These are phyloP conservation scores for Sceloporus undulatus DNA, from an alignment of 2,113 vertebrate species.

Conservation along the genomic window DNA sequence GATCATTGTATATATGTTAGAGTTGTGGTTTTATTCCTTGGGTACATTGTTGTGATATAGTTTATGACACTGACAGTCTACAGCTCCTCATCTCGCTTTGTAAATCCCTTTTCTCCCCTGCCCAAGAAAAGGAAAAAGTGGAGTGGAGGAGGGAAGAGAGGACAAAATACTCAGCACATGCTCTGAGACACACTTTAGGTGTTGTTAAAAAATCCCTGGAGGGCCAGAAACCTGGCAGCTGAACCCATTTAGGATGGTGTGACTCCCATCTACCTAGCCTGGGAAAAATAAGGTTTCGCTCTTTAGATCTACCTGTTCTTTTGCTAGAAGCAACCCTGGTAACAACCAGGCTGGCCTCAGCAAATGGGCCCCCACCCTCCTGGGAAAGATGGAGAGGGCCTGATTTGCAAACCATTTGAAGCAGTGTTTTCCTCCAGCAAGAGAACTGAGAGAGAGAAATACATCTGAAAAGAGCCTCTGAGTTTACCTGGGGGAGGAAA, in stretches of 20 bases:
- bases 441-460: slow-evolving; percentile 46
- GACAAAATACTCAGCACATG: background rate
- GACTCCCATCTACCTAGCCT: background rate
- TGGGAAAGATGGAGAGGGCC: slow-evolving; percentile 49
- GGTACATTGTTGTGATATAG: too few species aligned
- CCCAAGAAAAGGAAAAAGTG: background rate
- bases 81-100: too few species aligned
- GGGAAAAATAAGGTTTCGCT: background rate
- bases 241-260: background rate
- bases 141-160: background rate
- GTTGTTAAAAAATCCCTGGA: background rate
- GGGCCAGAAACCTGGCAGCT: background rate
- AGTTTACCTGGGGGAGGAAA: slow-evolving; percentile 67
- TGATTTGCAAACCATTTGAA: slow-evolving; percentile 60
- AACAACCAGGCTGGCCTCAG: background rate
- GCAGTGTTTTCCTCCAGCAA: slow-evolving; percentile 31
- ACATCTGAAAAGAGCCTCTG: slow-evolving; percentile 73
- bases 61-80: too few species aligned
- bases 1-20: too few species aligned
- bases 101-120: too few species aligned
- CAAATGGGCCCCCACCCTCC: background rate
- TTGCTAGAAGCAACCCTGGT: background rate
- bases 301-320: slow-evolving; percentile 22
- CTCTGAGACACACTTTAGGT: background rate
- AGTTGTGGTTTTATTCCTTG: too few species aligned